Evolutionary conservation across 2,113 vertebrate species (phyloP).

Genomic region (Athene cunicularia): DNA sequence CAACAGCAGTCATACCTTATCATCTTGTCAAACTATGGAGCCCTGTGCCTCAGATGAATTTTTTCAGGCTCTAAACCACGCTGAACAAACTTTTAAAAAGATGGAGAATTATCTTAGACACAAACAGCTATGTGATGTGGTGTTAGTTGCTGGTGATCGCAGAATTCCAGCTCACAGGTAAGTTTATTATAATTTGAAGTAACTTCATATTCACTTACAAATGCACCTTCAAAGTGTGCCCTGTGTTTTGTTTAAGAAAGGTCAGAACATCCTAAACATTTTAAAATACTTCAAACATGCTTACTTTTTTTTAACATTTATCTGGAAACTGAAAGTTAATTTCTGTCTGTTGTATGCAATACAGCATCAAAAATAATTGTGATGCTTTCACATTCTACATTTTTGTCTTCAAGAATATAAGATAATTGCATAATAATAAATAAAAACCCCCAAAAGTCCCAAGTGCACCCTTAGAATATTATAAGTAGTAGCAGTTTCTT

Average conservation of each 20-base stretch:
- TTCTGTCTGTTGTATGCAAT: background rate
- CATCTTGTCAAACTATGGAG: slow-evolving; percentile 91
- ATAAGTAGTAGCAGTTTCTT: background rate
- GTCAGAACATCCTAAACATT: background rate
- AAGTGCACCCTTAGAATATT: background rate
- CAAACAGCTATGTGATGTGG: slow-evolving; percentile 93
- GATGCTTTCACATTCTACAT: background rate
- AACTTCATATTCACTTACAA: background rate
- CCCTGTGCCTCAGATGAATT: slow-evolving; percentile 92
- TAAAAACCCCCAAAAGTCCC: background rate
- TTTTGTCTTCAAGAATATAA: background rate
- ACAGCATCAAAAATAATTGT: background rate
- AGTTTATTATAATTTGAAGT: background rate
- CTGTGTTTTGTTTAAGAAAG: background rate
- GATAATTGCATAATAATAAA: background rate
- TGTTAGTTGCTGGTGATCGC: slow-evolving; percentile 92
- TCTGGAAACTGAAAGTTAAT: background rate
- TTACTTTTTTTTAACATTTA: background rate
- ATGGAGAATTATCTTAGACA: slow-evolving; percentile 96
- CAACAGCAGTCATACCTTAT: slow-evolving; percentile 89
- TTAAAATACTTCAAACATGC: background rate
- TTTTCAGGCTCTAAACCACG: slow-evolving; percentile 94
- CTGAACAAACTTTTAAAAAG: slow-evolving; percentile 92
- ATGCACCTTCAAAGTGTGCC: background rate
- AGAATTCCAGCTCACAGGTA: slow-evolving; percentile 98